Conservation (phyloP, 2,888 invertebrate genomes). For the Disparrhopalites patrizii region DNA sequence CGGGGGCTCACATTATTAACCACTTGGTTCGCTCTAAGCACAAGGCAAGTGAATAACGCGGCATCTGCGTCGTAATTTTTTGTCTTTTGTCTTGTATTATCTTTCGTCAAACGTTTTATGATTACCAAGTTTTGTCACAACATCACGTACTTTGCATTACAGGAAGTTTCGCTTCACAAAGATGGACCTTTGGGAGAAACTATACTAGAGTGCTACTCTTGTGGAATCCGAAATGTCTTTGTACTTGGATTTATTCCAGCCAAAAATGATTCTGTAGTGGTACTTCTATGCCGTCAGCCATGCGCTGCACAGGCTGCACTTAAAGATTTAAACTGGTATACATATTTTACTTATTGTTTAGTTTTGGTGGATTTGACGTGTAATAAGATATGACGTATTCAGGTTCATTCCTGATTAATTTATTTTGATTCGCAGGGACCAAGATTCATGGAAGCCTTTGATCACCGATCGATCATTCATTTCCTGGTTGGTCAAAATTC, state of each 20-base stretch:
- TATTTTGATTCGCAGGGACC: conserved; percentile 62
- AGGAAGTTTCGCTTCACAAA: conserved; percentile 91
- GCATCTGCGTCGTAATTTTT: background rate
- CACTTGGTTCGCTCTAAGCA: conserved; percentile 99
- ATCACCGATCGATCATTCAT: conserved; percentile 95
- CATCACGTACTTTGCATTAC: conserved; percentile 33
- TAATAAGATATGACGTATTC: background rate
- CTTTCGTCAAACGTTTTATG: background rate
- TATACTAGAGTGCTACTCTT: conserved; percentile 96
- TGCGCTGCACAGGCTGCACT: conserved; percentile 95
- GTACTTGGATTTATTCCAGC: conserved; percentile 98
- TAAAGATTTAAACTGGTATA: conserved; percentile 95
- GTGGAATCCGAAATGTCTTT: conserved; percentile 97
- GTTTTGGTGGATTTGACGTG: background rate
- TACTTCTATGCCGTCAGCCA: conserved; percentile 93
- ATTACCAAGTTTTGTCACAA: no score
- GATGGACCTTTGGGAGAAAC: conserved; percentile 98
- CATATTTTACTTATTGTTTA: conserved; percentile 18
- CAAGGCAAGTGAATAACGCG: conserved; percentile 59
- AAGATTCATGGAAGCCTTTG: conserved; percentile 96
- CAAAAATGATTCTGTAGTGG: conserved; percentile 97
- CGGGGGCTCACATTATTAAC: conserved; percentile 97
- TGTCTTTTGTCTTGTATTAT: background rate
- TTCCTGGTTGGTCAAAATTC: conserved; percentile 96
- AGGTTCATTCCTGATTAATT: background rate